phyloP scores from a whole-genome alignment of 2,797 vertebrate genomes.

The Mormyrus hasselquistii region DNA sequence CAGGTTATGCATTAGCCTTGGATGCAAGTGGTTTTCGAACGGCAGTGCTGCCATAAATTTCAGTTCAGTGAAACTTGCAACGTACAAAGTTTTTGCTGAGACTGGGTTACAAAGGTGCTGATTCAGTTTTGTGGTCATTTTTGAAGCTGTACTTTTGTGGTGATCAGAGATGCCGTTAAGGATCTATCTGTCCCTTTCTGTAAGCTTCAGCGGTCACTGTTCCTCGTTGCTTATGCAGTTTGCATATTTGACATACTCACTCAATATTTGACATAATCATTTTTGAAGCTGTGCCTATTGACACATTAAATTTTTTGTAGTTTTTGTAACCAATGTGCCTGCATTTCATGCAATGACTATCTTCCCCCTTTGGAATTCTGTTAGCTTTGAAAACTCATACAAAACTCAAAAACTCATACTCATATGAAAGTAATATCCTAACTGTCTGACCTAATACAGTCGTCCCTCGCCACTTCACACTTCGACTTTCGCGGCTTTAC shows the following conservation, averaged over 20 bases:
- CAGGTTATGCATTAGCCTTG: neutral
- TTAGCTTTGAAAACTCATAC: neutral
- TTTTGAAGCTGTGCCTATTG: neutral
- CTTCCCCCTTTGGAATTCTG: neutral
- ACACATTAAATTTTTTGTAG: neutral
- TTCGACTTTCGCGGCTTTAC: too few species aligned
- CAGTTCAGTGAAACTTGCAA: neutral
- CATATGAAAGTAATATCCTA: neutral
- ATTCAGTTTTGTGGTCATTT: neutral
- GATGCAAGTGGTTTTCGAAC: neutral
- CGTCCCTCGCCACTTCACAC: too few species aligned
- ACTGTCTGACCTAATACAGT: neutral
- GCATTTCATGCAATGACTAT: neutral
- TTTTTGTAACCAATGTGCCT: neutral
- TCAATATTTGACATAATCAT: neutral
- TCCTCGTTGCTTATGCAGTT: neutral
- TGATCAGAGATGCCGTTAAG: neutral
- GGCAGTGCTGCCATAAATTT: neutral
- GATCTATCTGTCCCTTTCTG: neutral
- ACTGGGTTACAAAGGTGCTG: neutral
- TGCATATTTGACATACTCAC: neutral
- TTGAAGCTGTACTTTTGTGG: neutral
- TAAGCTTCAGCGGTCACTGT: neutral
- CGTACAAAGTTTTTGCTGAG: neutral
- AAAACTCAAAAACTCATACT: too few species aligned